Percentiles rank a stretch among this genome's conserved stretches.
Conservation (phyloP, 2,888 invertebrate species). For the Dynastes maya region DNA sequence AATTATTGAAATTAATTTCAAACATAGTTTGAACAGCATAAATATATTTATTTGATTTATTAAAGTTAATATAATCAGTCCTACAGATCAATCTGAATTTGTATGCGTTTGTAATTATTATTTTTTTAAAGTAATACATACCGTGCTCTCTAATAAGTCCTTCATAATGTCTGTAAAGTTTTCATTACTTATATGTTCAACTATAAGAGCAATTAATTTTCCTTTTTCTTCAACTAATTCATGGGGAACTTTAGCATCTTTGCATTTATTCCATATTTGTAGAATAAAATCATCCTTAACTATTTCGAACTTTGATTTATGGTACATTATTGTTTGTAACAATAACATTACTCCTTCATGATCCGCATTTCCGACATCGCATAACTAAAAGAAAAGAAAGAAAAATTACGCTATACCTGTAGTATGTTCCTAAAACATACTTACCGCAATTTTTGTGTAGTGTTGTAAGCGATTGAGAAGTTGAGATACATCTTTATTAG, state of each 20-base stretch:
- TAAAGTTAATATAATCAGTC: no score
- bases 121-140: conserved; percentile 55
- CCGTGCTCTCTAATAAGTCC: conserved; percentile 62
- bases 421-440: conserved; percentile 32
- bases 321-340: conserved; percentile 63
- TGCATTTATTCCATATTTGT: conserved; percentile 61
- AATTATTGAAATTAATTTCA: no score
- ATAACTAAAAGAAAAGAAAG: conserved; percentile 47
- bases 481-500: conserved; percentile 51
- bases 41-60: no score
- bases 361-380: conserved; percentile 50
- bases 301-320: conserved; percentile 60
- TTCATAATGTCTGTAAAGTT: conserved; percentile 60
- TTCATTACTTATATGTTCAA: conserved; percentile 63
- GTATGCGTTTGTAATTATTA: no score
- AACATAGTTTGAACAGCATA: no score
- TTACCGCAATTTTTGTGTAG: conserved; percentile 55
- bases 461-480: conserved; percentile 49
- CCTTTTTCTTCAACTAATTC: conserved; percentile 61
- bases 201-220: conserved; percentile 62
- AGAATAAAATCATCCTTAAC: conserved; percentile 60
- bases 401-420: neutral
- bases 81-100: no score
- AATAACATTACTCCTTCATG: conserved; percentile 60
- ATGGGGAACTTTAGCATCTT: conserved; percentile 55